Evolutionary conservation across 2,113 vertebrate genomes (phyloP).

Genomic region (Rostratula benghalensis): DNA sequence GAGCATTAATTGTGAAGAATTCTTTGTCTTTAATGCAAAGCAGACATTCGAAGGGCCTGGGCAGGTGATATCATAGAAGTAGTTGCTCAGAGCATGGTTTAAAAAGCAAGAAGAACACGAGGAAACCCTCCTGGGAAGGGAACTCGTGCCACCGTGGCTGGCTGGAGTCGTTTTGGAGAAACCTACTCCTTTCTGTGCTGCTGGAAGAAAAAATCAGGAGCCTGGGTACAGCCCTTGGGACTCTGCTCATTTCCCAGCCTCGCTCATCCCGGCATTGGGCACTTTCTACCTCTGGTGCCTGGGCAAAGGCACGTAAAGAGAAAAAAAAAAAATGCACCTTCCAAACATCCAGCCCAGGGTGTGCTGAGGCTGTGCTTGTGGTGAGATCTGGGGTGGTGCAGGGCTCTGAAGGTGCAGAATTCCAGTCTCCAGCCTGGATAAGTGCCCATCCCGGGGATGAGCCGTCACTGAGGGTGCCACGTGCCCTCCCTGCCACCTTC

Average conservation of each 20-base stretch:
- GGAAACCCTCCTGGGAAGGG: slow-evolving; percentile 8
- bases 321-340: too few species aligned
- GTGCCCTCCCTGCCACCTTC: neutral
- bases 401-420: fast-evolving
- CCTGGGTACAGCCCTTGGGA: neutral
- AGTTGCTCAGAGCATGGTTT: slow-evolving; percentile 1
- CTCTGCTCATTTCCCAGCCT: neutral
- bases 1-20: slow-evolving; percentile 70
- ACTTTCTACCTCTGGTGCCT: fast-evolving
- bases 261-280: neutral
- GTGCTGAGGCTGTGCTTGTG: neutral
- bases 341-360: neutral
- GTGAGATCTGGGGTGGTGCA: neutral
- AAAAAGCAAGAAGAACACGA: neutral
- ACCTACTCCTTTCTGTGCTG: neutral
- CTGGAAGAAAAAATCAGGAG: neutral
- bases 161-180: neutral
- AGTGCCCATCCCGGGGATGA: neutral
- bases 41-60: slow-evolving; percentile 54
- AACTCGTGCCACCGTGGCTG: neutral
- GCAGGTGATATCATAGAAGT: slow-evolving; percentile 64
- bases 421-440: fast-evolving
- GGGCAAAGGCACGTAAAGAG: fast-evolving
- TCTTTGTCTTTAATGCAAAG: slow-evolving; percentile 76
- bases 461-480: neutral